phyloP scores from a whole-genome alignment of 2,888 invertebrate species.

The Aphidius colemani region DNA sequence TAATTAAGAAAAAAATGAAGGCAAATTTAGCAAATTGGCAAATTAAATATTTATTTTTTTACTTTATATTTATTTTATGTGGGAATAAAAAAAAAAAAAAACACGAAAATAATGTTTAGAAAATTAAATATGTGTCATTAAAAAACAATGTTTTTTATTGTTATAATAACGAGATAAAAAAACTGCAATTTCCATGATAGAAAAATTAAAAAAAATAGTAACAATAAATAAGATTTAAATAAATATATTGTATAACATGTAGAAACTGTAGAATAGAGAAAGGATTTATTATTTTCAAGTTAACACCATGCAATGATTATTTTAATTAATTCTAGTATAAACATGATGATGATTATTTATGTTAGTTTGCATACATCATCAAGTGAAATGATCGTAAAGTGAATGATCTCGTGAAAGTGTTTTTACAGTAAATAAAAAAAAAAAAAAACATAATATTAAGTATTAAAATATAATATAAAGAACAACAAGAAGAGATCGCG shows the following conservation, averaged over 20 bases:
- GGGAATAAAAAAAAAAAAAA: not conserved
- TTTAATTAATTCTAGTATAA: conserved; percentile 3
- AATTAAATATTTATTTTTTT: not conserved
- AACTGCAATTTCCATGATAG: no score
- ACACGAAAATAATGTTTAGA: not conserved
- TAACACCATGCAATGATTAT: not conserved
- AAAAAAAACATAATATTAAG: no score
- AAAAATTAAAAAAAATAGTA: not conserved
- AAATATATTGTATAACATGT: conserved; percentile 24
- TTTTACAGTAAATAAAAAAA: conserved; percentile 30
- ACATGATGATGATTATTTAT: conserved; percentile 5
- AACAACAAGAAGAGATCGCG: conserved; percentile 52
- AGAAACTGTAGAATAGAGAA: conserved; percentile 14
- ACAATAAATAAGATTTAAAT: not conserved
- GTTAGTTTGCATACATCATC: conserved; percentile 3
- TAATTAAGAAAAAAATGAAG: conserved; percentile 10
- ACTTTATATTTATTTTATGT: not conserved
- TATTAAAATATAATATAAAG: not conserved
- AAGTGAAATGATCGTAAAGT: conserved; percentile 17
- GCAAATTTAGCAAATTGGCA: not conserved
- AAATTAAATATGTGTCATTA: not conserved
- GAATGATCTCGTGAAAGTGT: conserved; percentile 49
- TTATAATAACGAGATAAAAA: no score
- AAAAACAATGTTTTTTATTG: no score
- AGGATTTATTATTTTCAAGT: conserved; percentile 4